Evolutionary conservation across 1,140 invertebrate species (phyloP), one percentile per base, ranked within the genome.

Genomic region (Dicyema japonicum): DNA sequence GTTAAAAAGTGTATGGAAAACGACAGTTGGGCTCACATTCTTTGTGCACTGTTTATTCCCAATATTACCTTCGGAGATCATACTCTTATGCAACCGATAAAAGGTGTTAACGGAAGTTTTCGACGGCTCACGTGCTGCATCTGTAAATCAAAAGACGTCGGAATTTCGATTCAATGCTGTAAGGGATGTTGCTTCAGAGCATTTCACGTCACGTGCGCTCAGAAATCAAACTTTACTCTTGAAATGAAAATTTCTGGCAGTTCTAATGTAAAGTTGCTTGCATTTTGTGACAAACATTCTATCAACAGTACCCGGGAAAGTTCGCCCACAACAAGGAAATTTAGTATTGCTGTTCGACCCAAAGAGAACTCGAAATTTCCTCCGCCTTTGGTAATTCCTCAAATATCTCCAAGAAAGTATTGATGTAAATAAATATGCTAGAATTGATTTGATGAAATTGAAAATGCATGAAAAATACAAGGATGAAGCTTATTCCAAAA

Each of bases 31-130:
- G 80, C 78, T 13, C 85, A 94, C 54, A 80, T 97, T 3, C 74
- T 92, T 1, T 97, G 85, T 53, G 82, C 80, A 2, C 53, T 94
- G 4, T 97, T 82, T 80, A 85, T 94, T 41, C 85, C 82, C 3
- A 82, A 94, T 64, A 78, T 90, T 11, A 62, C 75, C 34, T 92
- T 92, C 54, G 76, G 78, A 2, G 92, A 90, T 36, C 46, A 47
- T 22, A 47, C 50, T 1, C 92, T 90, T 49, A 56, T 92, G 26
- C 85, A 94, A 50, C 85, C 85, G 3, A 78, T 94, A 37, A 64
- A 92, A 52, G 78, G 74, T 29, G 74, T 92, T 36, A 69, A 76
- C n/a, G n/a, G 44, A 75, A 70, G 34, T 90, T 94, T 40, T 78
- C 80, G 2, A 58, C 72, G 9, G 78, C 80, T 0, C 59, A 68